Evolutionary conservation across 23 tunicate genomes (phyloP).

Genomic region (Diplosoma virens): DNA sequence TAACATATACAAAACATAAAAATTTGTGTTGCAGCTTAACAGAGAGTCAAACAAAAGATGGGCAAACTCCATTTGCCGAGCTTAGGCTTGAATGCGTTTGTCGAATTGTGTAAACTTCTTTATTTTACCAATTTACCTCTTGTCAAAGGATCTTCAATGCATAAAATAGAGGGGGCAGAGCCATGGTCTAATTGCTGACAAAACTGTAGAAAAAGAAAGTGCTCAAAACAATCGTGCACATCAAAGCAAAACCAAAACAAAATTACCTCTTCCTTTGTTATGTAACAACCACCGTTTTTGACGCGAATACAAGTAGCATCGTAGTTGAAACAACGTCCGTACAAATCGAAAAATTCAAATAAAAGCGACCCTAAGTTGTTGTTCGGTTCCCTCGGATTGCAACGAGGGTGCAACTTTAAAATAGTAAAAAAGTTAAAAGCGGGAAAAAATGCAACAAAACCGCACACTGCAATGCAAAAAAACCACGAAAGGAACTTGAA

Average conservation of each 20-base stretch:
- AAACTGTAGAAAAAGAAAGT: conserved; percentile 43
- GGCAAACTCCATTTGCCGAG: too few relatives aligned
- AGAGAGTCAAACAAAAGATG: too few relatives aligned
- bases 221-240: not conserved
- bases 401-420: conserved; percentile 56
- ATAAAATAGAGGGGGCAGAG: conserved; percentile 48
- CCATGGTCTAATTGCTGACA: conserved; percentile 75
- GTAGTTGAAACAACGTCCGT: conserved; percentile 87
- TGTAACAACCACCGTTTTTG: conserved; percentile 70
- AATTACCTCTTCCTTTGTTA: conserved; percentile 76
- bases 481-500: too few relatives aligned
- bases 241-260: too few relatives aligned
- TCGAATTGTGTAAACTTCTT: too few relatives aligned
- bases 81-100: too few relatives aligned
- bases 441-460: not conserved
- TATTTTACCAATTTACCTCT: conserved; percentile 68
- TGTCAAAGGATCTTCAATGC: conserved; percentile 91
- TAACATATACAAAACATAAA: too few relatives aligned
- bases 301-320: conserved; percentile 63
- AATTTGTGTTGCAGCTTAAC: too few relatives aligned
- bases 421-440: not conserved
- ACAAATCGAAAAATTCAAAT: conserved; percentile 90
- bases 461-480: too few relatives aligned
- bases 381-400: conserved; percentile 15
- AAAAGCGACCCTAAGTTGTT: conserved; percentile 73